A percentile compares a stretch with the other conserved stretches of the same genome.
Evolutionary conservation across 2,113 vertebrate genomes (phyloP).

Genomic region (Pantherophis guttatus): DNA sequence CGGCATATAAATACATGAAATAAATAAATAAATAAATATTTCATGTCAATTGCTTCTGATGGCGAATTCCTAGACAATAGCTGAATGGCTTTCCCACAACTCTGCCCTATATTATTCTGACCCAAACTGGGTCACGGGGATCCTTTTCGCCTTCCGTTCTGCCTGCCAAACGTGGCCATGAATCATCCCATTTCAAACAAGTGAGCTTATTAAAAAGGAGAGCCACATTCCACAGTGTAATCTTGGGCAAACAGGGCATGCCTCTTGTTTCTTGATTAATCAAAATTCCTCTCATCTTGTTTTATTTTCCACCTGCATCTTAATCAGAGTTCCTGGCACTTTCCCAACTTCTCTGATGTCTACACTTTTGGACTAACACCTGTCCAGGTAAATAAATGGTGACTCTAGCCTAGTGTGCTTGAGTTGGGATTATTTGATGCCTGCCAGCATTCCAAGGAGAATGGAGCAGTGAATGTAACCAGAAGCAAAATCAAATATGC

Average conservation of each 20-base stretch:
- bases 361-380: not conserved
- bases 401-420: not conserved
- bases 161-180: slow-evolving; percentile 8
- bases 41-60: not conserved
- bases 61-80: not conserved
- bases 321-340: slow-evolving; percentile 20
- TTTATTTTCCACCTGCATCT: slow-evolving; percentile 11
- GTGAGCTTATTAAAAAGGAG: slow-evolving; percentile 48
- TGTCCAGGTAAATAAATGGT: slow-evolving; percentile 22
- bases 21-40: no score
- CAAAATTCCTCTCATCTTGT: slow-evolving; percentile 37
- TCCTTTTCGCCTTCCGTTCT: slow-evolving; percentile 35
- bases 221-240: slow-evolving; percentile 40
- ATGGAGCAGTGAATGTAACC: not conserved
- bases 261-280: slow-evolving; percentile 49
- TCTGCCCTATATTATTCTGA: slow-evolving; percentile 11
- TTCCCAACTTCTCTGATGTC: not conserved
- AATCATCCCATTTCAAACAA: slow-evolving; percentile 50
- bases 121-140: slow-evolving; percentile 28
- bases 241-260: slow-evolving; percentile 43
- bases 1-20: no score
- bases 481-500: not conserved
- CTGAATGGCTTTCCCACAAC: not conserved
- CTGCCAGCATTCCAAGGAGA: not conserved
- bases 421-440: not conserved